Evolutionary conservation across 2,113 vertebrate species (phyloP).

Genomic region (Protobothrops mucrosquamatus): DNA sequence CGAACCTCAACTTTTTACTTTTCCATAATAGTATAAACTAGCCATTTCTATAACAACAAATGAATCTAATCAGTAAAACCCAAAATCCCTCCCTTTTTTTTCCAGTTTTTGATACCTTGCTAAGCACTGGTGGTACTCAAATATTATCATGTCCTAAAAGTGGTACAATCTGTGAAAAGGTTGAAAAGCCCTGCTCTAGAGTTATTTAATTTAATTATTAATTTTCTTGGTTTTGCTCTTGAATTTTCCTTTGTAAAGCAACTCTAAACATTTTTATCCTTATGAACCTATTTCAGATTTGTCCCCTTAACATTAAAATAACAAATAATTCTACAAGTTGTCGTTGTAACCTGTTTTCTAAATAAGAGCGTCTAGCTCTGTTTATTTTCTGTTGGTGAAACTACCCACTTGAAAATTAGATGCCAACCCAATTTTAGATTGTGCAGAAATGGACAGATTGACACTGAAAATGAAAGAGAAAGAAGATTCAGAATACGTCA

Average conservation of each 20-base stretch:
- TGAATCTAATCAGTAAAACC: too few relatives aligned
- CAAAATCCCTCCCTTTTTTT: too few relatives aligned
- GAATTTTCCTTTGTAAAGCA: background rate
- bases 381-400: constrained; percentile 1
- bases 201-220: background rate
- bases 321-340: background rate
- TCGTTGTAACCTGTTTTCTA: background rate
- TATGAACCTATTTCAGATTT: background rate
- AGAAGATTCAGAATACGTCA: too few relatives aligned
- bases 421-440: background rate
- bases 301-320: background rate
- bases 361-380: background rate
- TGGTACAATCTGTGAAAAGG: too few relatives aligned
- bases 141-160: too few relatives aligned
- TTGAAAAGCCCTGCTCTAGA: background rate
- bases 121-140: too few relatives aligned
- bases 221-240: background rate
- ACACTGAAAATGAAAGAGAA: too few relatives aligned
- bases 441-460: too few relatives aligned
- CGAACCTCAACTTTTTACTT: too few relatives aligned
- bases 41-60: too few relatives aligned
- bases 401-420: background rate
- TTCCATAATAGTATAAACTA: too few relatives aligned
- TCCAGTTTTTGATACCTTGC: too few relatives aligned
- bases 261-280: background rate